Percentiles rank a stretch among this genome's conserved stretches.
These are phyloP conservation scores for Rhinolophus sinicus DNA, from an alignment of 2,113 vertebrate species.

Conservation along the genomic window DNA sequence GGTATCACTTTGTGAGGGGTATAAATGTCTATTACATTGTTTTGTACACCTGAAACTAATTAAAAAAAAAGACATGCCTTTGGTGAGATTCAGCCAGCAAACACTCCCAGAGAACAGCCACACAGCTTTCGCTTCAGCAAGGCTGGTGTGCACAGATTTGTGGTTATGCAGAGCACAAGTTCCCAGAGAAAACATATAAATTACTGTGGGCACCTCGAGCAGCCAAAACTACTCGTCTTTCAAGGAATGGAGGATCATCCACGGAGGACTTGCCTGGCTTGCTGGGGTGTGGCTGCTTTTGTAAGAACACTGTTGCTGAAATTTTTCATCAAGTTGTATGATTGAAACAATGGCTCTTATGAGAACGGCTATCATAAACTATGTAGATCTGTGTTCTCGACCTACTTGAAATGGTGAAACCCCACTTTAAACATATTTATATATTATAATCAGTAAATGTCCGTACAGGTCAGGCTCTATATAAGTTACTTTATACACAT, in stretches of 20 bases:
- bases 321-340: neutral
- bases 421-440: neutral
- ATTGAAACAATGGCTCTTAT: neutral
- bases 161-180: neutral
- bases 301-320: neutral
- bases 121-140: neutral
- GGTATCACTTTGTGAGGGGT: too few species aligned
- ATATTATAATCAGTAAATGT: neutral
- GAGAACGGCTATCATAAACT: neutral
- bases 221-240: neutral
- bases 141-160: neutral
- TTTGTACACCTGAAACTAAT: too few species aligned
- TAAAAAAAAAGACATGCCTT: neutral
- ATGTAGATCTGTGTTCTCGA: neutral
- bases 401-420: neutral
- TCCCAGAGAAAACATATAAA: constrained; percentile 4
- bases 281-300: neutral
- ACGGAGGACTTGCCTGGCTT: neutral
- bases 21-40: too few species aligned
- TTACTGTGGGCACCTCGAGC: neutral
- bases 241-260: neutral
- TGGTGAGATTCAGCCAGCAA: neutral
- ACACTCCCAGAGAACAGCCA: neutral
- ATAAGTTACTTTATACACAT: neutral
- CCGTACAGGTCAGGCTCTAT: neutral